Percentiles rank a stretch among this genome's conserved stretches.
Conservation (phyloP, 1,140 invertebrate species). For the Apocrypta bakeri region DNA sequence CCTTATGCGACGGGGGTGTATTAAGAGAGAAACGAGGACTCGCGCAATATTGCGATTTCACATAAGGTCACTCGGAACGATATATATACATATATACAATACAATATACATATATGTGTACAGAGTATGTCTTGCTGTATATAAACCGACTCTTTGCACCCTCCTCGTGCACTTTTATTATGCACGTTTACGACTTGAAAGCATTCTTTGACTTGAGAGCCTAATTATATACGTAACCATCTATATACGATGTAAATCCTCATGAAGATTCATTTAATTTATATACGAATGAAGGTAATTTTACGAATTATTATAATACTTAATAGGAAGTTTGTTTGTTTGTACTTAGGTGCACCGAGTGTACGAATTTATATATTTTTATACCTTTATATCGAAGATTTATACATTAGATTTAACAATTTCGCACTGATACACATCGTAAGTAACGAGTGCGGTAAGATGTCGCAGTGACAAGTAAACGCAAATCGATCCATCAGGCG, state of each 20-base stretch:
- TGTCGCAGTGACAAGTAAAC: neutral
- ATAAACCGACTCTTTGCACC: neutral
- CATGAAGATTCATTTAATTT: conserved; percentile 40
- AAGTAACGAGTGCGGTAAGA: neutral
- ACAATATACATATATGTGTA: too few species aligned
- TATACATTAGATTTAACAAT: conserved; percentile 3
- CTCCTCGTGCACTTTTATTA: neutral
- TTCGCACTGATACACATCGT: conserved; percentile 16
- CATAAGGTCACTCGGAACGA: neutral
- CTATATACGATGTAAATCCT: neutral
- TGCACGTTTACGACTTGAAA: conserved; percentile 18
- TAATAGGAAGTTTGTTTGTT: conserved; percentile 24
- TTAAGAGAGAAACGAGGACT: neutral
- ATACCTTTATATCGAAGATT: neutral
- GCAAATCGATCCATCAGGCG: too few species aligned
- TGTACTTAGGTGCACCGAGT: conserved; percentile 27
- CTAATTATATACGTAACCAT: conserved; percentile 31
- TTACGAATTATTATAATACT: neutral
- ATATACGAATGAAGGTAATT: neutral
- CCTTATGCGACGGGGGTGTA: neutral
- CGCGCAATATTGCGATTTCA: conserved; percentile 12
- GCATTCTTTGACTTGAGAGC: conserved; percentile 14
- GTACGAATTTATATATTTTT: conserved; percentile 35
- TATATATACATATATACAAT: neutral
- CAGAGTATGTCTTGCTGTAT: neutral